Base-by-base conservation (phyloP, 2,888 invertebrate species). In the Lycia hirtaria region DNA sequence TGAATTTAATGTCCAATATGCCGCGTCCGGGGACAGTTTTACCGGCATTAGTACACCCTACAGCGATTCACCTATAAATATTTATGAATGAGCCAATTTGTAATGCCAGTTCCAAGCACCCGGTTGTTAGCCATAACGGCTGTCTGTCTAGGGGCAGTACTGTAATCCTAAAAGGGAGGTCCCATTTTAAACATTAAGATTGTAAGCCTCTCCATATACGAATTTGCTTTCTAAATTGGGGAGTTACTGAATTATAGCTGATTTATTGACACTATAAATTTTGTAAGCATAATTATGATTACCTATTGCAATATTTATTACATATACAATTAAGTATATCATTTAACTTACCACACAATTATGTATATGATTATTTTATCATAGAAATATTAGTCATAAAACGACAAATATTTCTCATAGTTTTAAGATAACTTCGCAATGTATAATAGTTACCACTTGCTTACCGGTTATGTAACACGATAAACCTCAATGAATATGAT, bases 1-100 rank as follows among this genome's bases (percentile, higher is more conserved):
- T 83, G 78, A 84, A 85, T 87, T 78, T 85, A 84, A 84, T 82
- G 76, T 75, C 68, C 74, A 78, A 82, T 84, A 83, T 80, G 76
- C 73, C 71, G 66, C 72, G 75, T 78, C 81, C 78, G 75, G 76
- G 67, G 71, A 85, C 85, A 83, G 82, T 88, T 85, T 85, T 82
- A 78, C 78, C 71, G 74, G 76, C 83, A 83, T 85, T 83, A 87
- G 76, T 74, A 72, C 69, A 77, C 75, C 85, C 81, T 72, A 69
- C 70, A 75, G 85, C 83, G 72, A 79, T 78, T 76, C 78, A 71
- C 77, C 77, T 80, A 81, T 82, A 83, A 83, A 86, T 85, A 82
- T 85, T 85, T 87, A 85, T 87, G 84, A 80, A 83, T 81, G 76
- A 79, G 77, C 79, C 79, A 80, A 84, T 76, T 72, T 72, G 73